Evolutionary conservation across 30 jellyfish, hydroid and myxozoan genomes (phyloP), one percentile per base, ranked within the genome.

Genomic region (Aurelia sp.): DNA sequence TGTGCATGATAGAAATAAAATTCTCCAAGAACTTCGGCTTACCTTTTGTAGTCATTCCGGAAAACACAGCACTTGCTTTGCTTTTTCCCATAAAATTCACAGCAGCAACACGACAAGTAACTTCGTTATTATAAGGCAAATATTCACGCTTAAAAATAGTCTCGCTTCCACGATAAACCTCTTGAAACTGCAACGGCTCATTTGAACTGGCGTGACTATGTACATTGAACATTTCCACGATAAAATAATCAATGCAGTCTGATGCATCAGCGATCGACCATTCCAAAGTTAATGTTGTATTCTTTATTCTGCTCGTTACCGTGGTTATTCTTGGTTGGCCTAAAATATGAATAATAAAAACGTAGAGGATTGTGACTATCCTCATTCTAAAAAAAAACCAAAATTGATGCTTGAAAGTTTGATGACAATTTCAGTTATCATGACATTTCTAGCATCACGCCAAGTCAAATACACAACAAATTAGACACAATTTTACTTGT

Each of bases 1-100:
- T 37, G 3, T 37, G 50, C 50, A 37, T 37, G 10, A 1, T 37
- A 37, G 4, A 0, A 3, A 37, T 4, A 7, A 1, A 37, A 37
- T 5, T 37, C 50, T 0, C 50, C 50, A 37, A 37, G 4, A 2
- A 7, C 0, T 37, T 2, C 4, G 37, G 37, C 18, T 18, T 77
- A 88, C 96, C 96, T 52, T 64, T 69, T 13, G 76, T 33, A 11
- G 96, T 78, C 17, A 23, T 61, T 18, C 86, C 72, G 11, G 51
- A 64, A 62, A 88, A 68, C 31, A 72, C 22, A 27, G 47, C 89
- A 30, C 91, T 62, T 67, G 81, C 82, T 53, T 61, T 64, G 17
- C 96, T 63, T 48, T 70, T 88, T 5, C 96, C 96, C 7, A 48
- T 81, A 63, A 22, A 33, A 71, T 88, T 88, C 22, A 60, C 88